These are phyloP conservation scores for Zoanthus sansibaricus DNA, from an alignment of 92 coral and sea anemone species.

Conservation along the genomic window DNA sequence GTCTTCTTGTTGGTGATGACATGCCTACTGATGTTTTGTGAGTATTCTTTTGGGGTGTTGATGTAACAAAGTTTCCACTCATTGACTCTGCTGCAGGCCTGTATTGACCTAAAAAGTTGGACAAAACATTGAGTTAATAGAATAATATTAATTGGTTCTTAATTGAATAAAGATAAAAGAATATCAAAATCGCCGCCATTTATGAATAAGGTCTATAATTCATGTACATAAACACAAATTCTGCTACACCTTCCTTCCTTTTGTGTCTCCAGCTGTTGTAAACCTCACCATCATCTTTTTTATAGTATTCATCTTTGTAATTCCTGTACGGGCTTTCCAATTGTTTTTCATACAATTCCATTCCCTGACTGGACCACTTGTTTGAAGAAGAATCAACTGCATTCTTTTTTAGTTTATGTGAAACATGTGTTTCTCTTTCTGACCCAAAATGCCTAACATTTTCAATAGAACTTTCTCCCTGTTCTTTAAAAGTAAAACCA, in stretches of 20 bases:
- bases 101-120: background rate
- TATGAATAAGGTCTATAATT: too few species aligned
- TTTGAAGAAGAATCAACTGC: background rate
- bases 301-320: slow-evolving; percentile 2
- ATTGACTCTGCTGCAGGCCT: slow-evolving; percentile 24
- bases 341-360: background rate
- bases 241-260: slow-evolving; percentile 18
- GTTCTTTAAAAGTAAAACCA: slow-evolving; percentile 6
- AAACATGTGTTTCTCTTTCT: background rate
- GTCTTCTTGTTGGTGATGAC: slow-evolving; percentile 49
- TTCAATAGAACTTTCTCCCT: background rate
- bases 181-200: too few species aligned
- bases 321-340: background rate
- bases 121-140: too few species aligned
- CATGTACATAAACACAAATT: too few species aligned
- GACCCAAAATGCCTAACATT: background rate
- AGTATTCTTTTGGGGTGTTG: slow-evolving; percentile 60
- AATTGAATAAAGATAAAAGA: too few species aligned
- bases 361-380: slow-evolving; percentile 29
- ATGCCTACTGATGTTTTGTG: slow-evolving; percentile 37
- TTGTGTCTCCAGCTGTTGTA: slow-evolving; percentile 15
- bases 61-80: slow-evolving; percentile 58
- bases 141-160: too few species aligned
- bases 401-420: background rate
- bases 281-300: background rate